These are phyloP conservation scores for Microcebus ravelobensis DNA, from an alignment of 2,113 vertebrate species.

Conservation along the genomic window DNA sequence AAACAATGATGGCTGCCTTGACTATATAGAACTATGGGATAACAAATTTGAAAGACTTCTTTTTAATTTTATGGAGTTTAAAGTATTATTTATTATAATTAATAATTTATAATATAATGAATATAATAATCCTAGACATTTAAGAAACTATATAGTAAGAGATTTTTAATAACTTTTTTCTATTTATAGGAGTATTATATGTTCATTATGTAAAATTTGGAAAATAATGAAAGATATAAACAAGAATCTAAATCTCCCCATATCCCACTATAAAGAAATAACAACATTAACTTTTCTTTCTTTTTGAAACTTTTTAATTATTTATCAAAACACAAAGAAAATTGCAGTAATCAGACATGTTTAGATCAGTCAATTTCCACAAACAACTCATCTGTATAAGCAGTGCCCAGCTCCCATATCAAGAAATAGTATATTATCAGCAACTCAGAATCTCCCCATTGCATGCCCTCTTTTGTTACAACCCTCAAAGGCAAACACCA, in stretches of 20 bases:
- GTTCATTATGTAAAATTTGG: background rate
- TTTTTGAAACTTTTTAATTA: background rate
- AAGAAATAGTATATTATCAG: background rate
- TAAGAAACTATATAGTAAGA: background rate
- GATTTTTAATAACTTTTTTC: background rate
- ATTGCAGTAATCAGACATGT: background rate
- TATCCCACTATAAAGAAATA: background rate
- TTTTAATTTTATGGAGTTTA: conserved; percentile 16
- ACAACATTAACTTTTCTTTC: background rate
- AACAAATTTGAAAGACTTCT: background rate
- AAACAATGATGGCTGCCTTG: background rate
- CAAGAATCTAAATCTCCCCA: background rate
- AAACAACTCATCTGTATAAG: background rate
- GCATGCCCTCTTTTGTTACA: background rate
- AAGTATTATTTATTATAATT: background rate
- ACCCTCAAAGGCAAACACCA: background rate
- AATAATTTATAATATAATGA: background rate
- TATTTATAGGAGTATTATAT: background rate
- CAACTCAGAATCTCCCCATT: background rate
- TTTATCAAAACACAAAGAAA: background rate
- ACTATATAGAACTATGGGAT: background rate
- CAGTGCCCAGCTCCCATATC: background rate
- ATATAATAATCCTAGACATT: background rate
- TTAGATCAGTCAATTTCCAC: background rate
- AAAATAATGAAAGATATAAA: background rate